phyloP scores from a whole-genome alignment of 2,113 vertebrate genomes.

The Lynx canadensis region DNA sequence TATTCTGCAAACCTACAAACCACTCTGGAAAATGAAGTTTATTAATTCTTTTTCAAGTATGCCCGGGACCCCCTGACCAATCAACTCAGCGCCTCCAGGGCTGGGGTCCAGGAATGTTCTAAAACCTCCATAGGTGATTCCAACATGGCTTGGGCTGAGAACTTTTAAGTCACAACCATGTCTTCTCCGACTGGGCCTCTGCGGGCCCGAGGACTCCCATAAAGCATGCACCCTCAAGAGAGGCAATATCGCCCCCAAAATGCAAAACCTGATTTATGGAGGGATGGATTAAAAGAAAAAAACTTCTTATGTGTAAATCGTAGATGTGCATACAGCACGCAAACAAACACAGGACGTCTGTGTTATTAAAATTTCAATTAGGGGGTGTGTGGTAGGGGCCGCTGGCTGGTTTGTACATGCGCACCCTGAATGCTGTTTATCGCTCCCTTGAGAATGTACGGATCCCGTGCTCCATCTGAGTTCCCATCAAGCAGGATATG shows the following conservation, averaged over 20 bases:
- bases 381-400: not conserved
- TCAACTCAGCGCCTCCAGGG: no score
- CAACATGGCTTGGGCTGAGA: not conserved
- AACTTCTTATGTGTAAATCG: not conserved
- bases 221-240: not conserved
- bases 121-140: not conserved
- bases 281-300: not conserved
- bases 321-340: not conserved
- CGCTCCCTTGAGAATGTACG: not conserved
- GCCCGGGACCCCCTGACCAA: not conserved
- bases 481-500: not conserved
- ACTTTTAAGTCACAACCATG: not conserved
- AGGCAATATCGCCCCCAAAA: rapidly evolving
- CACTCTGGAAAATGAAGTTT: not conserved
- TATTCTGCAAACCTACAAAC: not conserved
- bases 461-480: not conserved
- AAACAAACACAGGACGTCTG: not conserved
- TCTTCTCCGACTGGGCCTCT: not conserved
- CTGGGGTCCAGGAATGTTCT: not conserved
- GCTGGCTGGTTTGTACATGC: not conserved
- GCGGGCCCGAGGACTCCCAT: rapidly evolving
- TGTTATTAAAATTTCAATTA: not conserved
- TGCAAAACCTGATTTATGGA: not conserved
- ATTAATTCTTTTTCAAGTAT: not conserved
- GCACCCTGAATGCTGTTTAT: not conserved